Base-by-base conservation (phyloP, 1,140 invertebrate genomes). In the Meloidogyne floridensis region DNA sequence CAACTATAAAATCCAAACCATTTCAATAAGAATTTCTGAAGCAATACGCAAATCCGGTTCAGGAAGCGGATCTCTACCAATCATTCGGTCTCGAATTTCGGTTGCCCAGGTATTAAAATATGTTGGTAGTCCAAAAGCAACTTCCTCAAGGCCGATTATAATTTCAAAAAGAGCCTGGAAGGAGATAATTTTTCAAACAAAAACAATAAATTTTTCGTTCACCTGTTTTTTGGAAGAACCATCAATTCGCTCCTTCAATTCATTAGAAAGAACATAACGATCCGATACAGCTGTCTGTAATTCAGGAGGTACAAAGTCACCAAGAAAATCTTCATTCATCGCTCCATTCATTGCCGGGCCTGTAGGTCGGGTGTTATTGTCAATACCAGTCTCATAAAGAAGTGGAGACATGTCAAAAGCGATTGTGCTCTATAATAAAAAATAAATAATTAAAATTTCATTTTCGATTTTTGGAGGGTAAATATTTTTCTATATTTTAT, bases 41-140 rank as follows among this genome's bases (percentile, higher is more conserved):
- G 71, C 80, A 42, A 81, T 71, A 9, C 70, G 20, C 51, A 80
- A 70, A 20, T 81, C 80, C 10, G 65, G 53, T 3, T 74, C 42
- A 32, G 20, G 20, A 1, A 70, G n/a, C 5, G 56, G 65, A 76
- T 81, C 80, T 11, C 13, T 15, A 10, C 80, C 74, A 20, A 79
- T 42, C 65, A 81, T 42, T 20, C 80, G 75, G n/a, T 81, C 75
- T 13, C 69, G 32, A 13, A 81, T 81, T 11, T 47, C 75, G 15
- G 51, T 81, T 2, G 80, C 75, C 80, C 80, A 81, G 13, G 80
- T 81, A 42, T 81, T 73, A 47, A 81, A 81, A 79, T 65, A 80
- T 70, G 69, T 79, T 54, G 80, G 59, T 6, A 65, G 6, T 11
- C 20, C 74, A 53, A n/a, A 70, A 51, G 75, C 75, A 32, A 81